Conservation (phyloP, 2,797 vertebrate genomes). For the Dromococcyx pavoninus region DNA sequence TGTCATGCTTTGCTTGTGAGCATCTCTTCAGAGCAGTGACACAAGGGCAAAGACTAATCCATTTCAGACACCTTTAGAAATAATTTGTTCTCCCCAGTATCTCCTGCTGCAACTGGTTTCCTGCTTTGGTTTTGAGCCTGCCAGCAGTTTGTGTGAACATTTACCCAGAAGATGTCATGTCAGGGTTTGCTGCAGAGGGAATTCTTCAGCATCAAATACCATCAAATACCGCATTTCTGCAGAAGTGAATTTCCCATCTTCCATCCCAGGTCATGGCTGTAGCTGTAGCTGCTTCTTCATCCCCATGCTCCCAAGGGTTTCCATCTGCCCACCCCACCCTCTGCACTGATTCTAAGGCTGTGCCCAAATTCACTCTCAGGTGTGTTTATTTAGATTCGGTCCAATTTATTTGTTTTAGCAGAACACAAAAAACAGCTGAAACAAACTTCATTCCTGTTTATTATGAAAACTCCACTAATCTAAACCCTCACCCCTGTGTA, state of each 20-base stretch:
- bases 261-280: background rate
- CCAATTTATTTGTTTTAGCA: background rate
- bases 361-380: background rate
- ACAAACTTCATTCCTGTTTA: background rate
- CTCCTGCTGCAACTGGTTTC: background rate
- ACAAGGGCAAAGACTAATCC: background rate
- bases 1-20: background rate
- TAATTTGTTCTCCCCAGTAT: rapidly evolving
- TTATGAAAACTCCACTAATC: background rate
- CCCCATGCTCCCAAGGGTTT: background rate
- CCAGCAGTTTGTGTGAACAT: background rate
- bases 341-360: background rate
- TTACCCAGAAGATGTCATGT: background rate
- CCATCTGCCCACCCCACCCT: background rate
- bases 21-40: background rate
- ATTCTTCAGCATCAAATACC: background rate
- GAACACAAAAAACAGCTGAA: background rate
- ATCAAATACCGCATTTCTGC: background rate
- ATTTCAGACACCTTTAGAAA: background rate
- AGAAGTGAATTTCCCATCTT: background rate
- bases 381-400: background rate
- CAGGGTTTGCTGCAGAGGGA: background rate
- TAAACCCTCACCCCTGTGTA: background rate
- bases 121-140: background rate
- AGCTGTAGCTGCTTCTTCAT: background rate